phyloP scores from a whole-genome alignment of 2,888 invertebrate genomes.

The Alcis repandata region DNA sequence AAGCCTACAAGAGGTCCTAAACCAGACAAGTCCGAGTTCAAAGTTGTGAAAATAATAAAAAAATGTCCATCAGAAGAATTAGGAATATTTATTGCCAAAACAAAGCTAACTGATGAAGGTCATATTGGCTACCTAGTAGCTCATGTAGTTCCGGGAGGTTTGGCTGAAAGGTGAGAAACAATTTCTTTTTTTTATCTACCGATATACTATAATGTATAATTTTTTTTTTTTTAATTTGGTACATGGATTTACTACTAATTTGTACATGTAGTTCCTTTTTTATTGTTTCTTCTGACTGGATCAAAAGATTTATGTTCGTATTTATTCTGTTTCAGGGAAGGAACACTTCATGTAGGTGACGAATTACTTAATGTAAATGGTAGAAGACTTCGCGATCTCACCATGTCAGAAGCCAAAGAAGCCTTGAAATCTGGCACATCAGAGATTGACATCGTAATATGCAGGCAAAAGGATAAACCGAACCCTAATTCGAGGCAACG shows the following conservation, averaged over 20 bases:
- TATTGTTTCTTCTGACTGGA: too few relatives aligned
- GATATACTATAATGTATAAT: too few relatives aligned
- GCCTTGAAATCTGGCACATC: constrained; percentile 88
- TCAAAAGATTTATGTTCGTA: too few relatives aligned
- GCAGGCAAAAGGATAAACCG: constrained; percentile 79
- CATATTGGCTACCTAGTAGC: constrained; percentile 90
- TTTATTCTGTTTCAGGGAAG: constrained; percentile 87
- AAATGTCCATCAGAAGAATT: constrained; percentile 88
- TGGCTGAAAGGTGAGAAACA: constrained; percentile 88
- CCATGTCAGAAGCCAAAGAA: constrained; percentile 89
- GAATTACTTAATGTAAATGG: constrained; percentile 92
- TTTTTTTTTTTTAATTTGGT: too few relatives aligned
- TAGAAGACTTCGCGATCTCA: constrained; percentile 88
- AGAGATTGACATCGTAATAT: constrained; percentile 89
- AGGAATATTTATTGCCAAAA: constrained; percentile 91
- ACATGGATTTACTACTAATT: too few relatives aligned
- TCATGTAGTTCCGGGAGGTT: constrained; percentile 89
- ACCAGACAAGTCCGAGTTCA: constrained; percentile 74
- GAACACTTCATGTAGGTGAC: constrained; percentile 89
- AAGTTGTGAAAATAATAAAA: constrained; percentile 86
- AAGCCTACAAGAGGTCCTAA: constrained; percentile 68
- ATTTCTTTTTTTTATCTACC: background rate
- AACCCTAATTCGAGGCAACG: constrained; percentile 59
- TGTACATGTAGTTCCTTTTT: too few relatives aligned
- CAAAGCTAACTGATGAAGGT: constrained; percentile 87